Percentiles rank a stretch among this genome's conserved stretches.
Conservation (phyloP, 2,888 invertebrate species). For the Drosophila rellima region DNA sequence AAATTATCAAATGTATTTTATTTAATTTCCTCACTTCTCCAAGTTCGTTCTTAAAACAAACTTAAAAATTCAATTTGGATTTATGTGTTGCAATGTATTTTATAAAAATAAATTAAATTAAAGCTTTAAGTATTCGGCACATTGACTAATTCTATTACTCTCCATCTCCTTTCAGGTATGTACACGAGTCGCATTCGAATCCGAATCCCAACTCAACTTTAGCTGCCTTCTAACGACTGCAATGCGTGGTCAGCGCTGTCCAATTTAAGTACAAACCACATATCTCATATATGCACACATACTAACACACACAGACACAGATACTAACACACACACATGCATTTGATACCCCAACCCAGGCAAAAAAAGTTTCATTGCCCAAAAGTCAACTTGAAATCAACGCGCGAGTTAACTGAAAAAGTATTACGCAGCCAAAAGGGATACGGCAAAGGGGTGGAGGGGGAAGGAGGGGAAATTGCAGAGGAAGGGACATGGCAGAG, state of each 20-base stretch:
- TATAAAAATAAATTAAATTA: neutral
- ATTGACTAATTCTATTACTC: constrained; percentile 33
- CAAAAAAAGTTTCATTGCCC: constrained; percentile 59
- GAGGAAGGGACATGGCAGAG: neutral
- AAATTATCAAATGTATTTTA: too few relatives aligned
- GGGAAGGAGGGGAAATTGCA: neutral
- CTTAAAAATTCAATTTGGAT: too few relatives aligned
- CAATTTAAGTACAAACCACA: constrained; percentile 55
- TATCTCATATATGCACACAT: constrained; percentile 36
- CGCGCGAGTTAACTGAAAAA: constrained; percentile 80
- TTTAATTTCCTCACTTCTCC: too few relatives aligned
- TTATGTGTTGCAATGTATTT: neutral
- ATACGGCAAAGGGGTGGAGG: neutral
- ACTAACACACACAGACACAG: constrained; percentile 21
- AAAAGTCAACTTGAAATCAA: constrained; percentile 69
- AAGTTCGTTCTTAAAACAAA: too few relatives aligned
- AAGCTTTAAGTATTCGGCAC: constrained; percentile 17
- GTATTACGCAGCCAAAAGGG: constrained; percentile 63
- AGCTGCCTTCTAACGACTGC: constrained; percentile 47
- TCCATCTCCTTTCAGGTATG: constrained; percentile 62
- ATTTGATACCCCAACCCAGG: constrained; percentile 10
- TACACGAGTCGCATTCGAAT: constrained; percentile 33
- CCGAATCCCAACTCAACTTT: constrained; percentile 45
- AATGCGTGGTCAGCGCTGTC: constrained; percentile 60
- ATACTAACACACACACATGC: constrained; percentile 6